These are phyloP conservation scores for Falco rusticolus DNA, from an alignment of 2,797 vertebrate genomes.

Conservation along the genomic window DNA sequence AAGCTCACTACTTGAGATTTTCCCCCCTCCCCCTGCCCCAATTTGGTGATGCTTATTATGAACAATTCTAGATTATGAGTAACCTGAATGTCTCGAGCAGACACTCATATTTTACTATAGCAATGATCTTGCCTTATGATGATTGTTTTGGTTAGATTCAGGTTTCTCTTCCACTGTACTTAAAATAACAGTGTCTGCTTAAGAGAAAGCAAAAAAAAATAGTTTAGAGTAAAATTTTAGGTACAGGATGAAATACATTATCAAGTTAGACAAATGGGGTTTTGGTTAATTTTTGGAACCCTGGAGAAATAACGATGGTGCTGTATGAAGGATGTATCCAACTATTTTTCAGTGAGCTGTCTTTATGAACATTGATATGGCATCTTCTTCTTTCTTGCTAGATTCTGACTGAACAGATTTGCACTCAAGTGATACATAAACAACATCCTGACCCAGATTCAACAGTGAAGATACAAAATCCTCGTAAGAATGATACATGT, in stretches of 20 bases:
- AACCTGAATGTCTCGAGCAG: background rate
- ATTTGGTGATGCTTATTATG: background rate
- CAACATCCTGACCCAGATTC: constrained; percentile 98
- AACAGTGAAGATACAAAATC: constrained; percentile 95
- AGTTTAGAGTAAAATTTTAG: background rate
- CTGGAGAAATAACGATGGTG: background rate
- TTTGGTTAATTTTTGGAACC: background rate
- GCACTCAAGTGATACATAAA: constrained; percentile 97
- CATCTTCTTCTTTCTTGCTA: constrained; percentile 62
- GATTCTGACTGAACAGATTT: constrained; percentile 98
- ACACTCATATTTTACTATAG: background rate
- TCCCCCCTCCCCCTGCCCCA: background rate
- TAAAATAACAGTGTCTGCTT: background rate
- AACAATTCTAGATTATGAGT: background rate
- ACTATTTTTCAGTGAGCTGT: background rate
- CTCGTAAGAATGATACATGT: constrained; percentile 84
- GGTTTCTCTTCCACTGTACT: background rate
- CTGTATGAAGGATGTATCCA: background rate
- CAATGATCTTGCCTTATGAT: background rate
- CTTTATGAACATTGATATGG: background rate
- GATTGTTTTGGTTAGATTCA: background rate
- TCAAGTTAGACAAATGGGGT: background rate
- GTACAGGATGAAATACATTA: background rate
- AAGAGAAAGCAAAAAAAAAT: background rate
- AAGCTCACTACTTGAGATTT: background rate